phyloP scores from a whole-genome alignment of 2,113 vertebrate species.

The Bubo scandiacus region DNA sequence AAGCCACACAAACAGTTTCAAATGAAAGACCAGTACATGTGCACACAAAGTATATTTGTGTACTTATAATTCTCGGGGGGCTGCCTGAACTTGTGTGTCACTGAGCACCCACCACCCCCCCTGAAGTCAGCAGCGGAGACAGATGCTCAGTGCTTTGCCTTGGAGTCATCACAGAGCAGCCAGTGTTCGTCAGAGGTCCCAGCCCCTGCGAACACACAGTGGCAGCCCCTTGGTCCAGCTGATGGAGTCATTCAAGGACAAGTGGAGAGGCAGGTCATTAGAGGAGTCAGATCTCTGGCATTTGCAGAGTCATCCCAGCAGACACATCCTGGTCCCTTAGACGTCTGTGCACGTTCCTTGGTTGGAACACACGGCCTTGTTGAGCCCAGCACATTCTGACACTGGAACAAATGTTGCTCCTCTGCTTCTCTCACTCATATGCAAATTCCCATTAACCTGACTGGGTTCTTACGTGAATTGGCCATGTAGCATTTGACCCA shows the following conservation, averaged over 20 bases:
- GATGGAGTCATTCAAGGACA: background rate
- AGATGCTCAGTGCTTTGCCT: background rate
- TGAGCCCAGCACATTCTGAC: background rate
- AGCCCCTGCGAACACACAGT: rapidly evolving
- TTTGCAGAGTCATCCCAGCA: background rate
- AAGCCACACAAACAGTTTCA: background rate
- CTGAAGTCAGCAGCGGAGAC: background rate
- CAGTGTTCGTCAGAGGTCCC: background rate
- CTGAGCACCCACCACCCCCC: background rate
- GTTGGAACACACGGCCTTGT: background rate
- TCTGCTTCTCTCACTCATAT: rapidly evolving
- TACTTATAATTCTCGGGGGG: too few species aligned
- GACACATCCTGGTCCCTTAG: background rate
- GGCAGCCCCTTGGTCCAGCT: rapidly evolving
- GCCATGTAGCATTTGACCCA: background rate
- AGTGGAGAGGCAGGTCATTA: rapidly evolving
- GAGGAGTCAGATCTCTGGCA: background rate
- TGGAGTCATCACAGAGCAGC: background rate
- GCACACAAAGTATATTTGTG: background rate
- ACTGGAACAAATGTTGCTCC: background rate
- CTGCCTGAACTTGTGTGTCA: background rate
- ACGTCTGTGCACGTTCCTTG: rapidly evolving
- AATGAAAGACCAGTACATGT: background rate
- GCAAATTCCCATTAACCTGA: background rate
- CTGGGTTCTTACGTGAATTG: background rate